Evolutionary conservation across 2,888 invertebrate species (phyloP).

Genomic region (Tetramorium bicarinatum): DNA sequence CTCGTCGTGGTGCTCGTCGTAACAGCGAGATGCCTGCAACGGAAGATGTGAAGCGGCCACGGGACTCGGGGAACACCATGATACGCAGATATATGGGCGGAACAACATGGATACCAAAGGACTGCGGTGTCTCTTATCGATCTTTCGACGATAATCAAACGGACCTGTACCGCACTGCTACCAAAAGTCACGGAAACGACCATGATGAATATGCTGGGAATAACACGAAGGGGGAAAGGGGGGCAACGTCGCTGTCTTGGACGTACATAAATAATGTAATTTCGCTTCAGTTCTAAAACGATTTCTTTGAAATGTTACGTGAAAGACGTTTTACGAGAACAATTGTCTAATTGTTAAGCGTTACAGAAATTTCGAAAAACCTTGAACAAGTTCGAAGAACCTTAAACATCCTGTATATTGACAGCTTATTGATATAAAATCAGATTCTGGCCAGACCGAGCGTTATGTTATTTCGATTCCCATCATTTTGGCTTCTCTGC

Average conservation of each 20-base stretch:
- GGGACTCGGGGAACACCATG: background rate
- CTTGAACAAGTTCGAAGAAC: background rate
- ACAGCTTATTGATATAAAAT: conserved; percentile 4
- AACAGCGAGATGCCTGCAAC: conserved; percentile 44
- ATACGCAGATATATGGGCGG: background rate
- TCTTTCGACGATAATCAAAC: conserved; percentile 41
- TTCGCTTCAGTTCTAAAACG: background rate
- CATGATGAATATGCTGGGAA: background rate
- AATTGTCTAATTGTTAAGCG: background rate
- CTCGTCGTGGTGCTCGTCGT: conserved; percentile 63
- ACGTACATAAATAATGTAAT: conserved; percentile 24
- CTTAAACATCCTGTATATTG: background rate
- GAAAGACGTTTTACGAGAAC: background rate
- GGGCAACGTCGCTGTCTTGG: conserved; percentile 1
- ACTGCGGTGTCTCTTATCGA: conserved; percentile 13
- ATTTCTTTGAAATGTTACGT: conserved; percentile 4
- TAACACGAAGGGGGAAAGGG: background rate
- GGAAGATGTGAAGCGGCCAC: conserved; percentile 17
- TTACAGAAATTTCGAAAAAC: background rate
- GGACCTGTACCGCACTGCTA: background rate
- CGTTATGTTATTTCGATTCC: conserved; percentile 24
- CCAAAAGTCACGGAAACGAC: conserved; percentile 4
- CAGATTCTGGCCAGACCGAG: background rate
- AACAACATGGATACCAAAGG: conserved; percentile 42
- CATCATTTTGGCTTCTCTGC: background rate